Percentiles rank a stretch among this genome's conserved stretches.
phyloP scores from a whole-genome alignment of 2,797 vertebrate genomes.

The Chromobotia macracanthus region DNA sequence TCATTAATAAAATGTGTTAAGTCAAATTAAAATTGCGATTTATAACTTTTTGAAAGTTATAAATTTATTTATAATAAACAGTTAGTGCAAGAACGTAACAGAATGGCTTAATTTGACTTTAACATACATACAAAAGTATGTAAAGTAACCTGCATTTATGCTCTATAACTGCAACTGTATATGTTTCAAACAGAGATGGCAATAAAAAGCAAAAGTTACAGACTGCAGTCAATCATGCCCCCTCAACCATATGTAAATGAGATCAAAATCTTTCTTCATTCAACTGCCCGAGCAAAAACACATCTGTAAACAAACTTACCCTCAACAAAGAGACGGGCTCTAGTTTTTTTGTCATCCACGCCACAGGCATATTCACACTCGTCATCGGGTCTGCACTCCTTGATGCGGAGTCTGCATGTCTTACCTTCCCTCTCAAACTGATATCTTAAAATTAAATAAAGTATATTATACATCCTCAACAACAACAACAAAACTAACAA shows the following conservation, averaged over 20 bases:
- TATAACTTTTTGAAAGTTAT: no score
- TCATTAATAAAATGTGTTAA: no score
- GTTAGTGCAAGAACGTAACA: no score
- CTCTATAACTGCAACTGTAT: no score
- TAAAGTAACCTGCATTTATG: no score
- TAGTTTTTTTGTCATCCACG: constrained; percentile 91
- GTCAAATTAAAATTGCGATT: no score
- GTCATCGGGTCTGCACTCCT: constrained; percentile 93
- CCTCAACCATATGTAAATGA: not conserved
- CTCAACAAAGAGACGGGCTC: constrained; percentile 95
- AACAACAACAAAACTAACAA: not conserved
- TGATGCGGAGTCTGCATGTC: constrained; percentile 86
- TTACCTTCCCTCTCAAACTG: constrained; percentile 91
- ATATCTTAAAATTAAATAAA: constrained; percentile 74
- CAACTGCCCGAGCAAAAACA: not conserved
- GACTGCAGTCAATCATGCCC: not conserved
- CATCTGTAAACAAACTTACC: constrained; percentile 69
- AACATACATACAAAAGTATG: no score
- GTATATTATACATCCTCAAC: not conserved
- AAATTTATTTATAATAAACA: no score
- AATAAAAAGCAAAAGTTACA: no score
- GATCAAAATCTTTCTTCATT: not conserved
- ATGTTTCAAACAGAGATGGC: no score
- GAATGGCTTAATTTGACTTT: no score
- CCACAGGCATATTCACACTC: constrained; percentile 98